Percentiles rank a stretch among this genome's conserved stretches.
These are phyloP conservation scores for Leptinotarsa tumamoca DNA, from an alignment of 2,888 invertebrate genomes.

Conservation along the genomic window DNA sequence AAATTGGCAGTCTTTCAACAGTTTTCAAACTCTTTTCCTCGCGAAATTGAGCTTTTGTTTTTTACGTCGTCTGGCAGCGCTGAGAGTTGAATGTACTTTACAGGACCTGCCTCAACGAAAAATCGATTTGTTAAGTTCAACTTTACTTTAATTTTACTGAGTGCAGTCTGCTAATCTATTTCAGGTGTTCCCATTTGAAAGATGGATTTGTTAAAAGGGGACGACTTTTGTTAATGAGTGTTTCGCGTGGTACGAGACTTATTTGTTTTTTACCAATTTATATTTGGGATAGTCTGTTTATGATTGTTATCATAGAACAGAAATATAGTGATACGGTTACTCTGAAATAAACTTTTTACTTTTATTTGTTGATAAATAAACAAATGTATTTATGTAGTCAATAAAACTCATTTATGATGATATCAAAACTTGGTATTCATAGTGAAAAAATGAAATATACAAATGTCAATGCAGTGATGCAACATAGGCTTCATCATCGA, in stretches of 20 bases:
- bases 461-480: no score
- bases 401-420: no score
- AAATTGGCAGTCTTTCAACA: constrained; percentile 4
- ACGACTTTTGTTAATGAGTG: not conserved
- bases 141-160: constrained; percentile 1
- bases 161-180: not conserved
- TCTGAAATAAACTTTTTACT: no score
- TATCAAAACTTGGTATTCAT: no score
- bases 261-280: not conserved
- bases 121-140: constrained; percentile 1
- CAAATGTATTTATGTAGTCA: no score
- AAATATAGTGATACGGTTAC: no score
- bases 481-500: no score
- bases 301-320: not conserved
- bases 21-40: not conserved
- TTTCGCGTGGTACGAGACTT: not conserved
- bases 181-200: not conserved
- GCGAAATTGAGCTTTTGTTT: not conserved
- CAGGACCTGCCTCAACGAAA: constrained; percentile 8
- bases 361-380: no score
- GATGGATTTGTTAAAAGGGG: not conserved
- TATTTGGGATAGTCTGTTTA: not conserved
- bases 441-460: no score
- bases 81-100: not conserved
- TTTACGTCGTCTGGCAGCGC: constrained; percentile 4